phyloP scores from a whole-genome alignment of 2,888 invertebrate genomes.

The Callimorpha dominula region DNA sequence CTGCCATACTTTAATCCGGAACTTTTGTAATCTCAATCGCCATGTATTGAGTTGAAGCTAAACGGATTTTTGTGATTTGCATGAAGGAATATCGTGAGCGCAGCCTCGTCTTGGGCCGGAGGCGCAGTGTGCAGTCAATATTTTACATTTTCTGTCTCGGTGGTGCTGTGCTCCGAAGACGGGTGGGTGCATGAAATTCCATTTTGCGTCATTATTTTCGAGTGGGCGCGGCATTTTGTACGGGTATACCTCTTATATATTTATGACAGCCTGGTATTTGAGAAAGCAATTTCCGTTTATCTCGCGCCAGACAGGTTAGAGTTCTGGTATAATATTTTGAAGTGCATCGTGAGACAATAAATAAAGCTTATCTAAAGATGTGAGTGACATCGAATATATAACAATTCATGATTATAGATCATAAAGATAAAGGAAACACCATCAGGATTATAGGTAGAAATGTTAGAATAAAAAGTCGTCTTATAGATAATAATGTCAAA shows the following conservation, averaged over 20 bases:
- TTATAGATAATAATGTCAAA: too few species aligned
- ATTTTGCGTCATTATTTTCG: constrained; percentile 80
- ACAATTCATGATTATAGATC: too few species aligned
- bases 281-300: constrained; percentile 50
- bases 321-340: background rate
- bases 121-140: constrained; percentile 61
- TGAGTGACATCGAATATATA: background rate
- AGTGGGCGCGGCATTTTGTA: constrained; percentile 66
- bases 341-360: background rate
- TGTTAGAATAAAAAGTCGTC: too few species aligned
- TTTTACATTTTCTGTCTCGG: constrained; percentile 60
- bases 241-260: constrained; percentile 49
- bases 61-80: constrained; percentile 64
- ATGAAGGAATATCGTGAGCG: constrained; percentile 57
- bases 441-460: background rate
- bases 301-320: constrained; percentile 10
- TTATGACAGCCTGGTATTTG: constrained; percentile 50
- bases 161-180: constrained; percentile 38
- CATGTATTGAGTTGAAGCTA: constrained; percentile 57
- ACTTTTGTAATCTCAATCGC: constrained; percentile 45
- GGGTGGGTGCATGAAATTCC: constrained; percentile 62
- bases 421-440: background rate
- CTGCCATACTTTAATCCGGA: constrained; percentile 30
- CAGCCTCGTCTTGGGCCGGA: constrained; percentile 41
- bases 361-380: background rate